phyloP scores from a whole-genome alignment of 2,888 invertebrate species.

The Oscheius sp. region DNA sequence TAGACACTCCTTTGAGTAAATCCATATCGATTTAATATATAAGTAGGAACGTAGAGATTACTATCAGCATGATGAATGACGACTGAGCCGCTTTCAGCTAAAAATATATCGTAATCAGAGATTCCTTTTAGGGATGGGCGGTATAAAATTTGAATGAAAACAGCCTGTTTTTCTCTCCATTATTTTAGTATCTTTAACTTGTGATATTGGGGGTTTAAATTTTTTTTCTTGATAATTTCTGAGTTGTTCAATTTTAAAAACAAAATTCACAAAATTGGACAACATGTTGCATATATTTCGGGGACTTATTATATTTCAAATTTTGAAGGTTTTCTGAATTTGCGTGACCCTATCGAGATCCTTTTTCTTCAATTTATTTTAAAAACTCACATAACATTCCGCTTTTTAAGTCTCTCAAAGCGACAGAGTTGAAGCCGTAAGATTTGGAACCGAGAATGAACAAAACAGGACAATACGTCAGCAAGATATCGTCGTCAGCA shows the following conservation, averaged over 20 bases:
- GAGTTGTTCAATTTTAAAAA: neutral
- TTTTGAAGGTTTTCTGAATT: too few species aligned
- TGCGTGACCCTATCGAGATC: too few species aligned
- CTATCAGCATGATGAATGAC: conserved; percentile 56
- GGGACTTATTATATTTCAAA: too few species aligned
- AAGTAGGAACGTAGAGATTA: conserved; percentile 48
- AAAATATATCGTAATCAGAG: conserved; percentile 25
- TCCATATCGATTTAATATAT: conserved; percentile 42
- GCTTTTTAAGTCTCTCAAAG: conserved; percentile 46
- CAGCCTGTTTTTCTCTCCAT: too few species aligned
- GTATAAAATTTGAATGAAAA: too few species aligned
- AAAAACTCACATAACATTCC: conserved; percentile 52
- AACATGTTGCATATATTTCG: too few species aligned
- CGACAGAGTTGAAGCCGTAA: conserved; percentile 43
- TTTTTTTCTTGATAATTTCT: neutral
- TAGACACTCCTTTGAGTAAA: conserved; percentile 55
- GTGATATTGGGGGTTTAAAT: neutral
- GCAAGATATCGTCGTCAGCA: conserved; percentile 61
- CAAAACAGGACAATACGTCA: conserved; percentile 64
- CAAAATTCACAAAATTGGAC: neutral
- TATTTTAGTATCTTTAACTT: neutral
- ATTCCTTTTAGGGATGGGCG: too few species aligned
- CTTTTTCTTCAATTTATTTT: too few species aligned
- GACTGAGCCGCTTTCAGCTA: conserved; percentile 52
- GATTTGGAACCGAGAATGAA: conserved; percentile 61